Evolutionary conservation across 2,113 vertebrate genomes (phyloP), one percentile per base, ranked within the genome.

Genomic region (Syngnathus scovelli): DNA sequence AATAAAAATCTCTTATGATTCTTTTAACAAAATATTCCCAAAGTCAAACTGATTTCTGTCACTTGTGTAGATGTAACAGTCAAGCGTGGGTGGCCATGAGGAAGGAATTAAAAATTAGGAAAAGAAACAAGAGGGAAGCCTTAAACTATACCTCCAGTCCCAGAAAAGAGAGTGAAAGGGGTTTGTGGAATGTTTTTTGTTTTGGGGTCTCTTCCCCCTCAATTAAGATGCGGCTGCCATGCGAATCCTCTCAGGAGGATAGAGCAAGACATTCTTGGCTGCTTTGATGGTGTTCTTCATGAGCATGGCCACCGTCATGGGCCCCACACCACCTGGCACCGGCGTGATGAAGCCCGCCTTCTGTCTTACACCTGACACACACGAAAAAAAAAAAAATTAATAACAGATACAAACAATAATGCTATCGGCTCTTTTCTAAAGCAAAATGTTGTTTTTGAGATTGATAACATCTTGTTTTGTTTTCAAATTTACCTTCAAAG

Each of bases 201-300:
- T 49, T 64, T 41, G 27, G 27, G 55, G 27, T 36, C 8, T 15
- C 5, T 4, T 6, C 12, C 6, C 16, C 19, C n/a, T 11, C 36
- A 4, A 7, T 39, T 84, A 78, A 72, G 91, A 96, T 7, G 85
- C 90, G 0, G 88, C 91, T 2, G 92, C 88, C 6, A 93, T 91
- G 68, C 90, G 88, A 9, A 93, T 78, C 67, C 91, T 92, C 77
- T 91, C 90, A 21, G 87, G 78, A 1, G 88, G 87, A 39, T 86
- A 85, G 51, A 93, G 89, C 66, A 95, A 80, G 71, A 95, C 71
- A 33, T 94, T 96, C 86, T 98, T 97, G 2, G 97, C 94, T 1
- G 96, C 97, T 1, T 98, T 98, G 78, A 99, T 90, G 11, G 96
- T 98, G 85, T 99, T 99, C 78, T 96, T 98, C 96, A 99, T 98